Conservation (phyloP, 2,113 vertebrate species). For the Thalassarche chlororhynchos region DNA sequence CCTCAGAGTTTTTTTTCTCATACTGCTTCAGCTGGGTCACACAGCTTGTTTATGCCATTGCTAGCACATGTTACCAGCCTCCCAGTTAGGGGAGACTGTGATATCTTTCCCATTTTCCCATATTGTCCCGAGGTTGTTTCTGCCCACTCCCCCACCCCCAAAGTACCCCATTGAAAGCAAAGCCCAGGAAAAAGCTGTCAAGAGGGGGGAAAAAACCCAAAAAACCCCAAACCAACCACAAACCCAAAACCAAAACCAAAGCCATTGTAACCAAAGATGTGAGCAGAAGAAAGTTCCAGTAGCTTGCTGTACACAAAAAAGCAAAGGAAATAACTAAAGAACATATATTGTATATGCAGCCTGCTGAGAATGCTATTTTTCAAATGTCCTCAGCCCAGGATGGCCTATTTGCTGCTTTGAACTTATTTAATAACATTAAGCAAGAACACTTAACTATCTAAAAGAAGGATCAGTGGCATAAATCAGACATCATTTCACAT, state of each 20-base stretch:
- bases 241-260: background rate
- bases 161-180: background rate
- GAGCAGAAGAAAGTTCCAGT: background rate
- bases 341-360: background rate
- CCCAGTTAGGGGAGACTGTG: background rate
- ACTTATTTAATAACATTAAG: constrained; percentile 82
- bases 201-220: background rate
- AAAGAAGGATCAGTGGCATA: constrained; percentile 75
- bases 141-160: background rate
- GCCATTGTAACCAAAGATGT: background rate
- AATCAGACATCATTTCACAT: constrained; percentile 80
- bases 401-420: constrained; percentile 66
- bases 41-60: background rate
- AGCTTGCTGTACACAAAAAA: background rate
- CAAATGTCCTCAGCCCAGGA: constrained; percentile 45
- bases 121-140: background rate
- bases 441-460: constrained; percentile 77
- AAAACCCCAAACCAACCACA: too few relatives aligned
- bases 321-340: background rate
- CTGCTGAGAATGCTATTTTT: constrained; percentile 63
- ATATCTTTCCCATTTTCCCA: background rate
- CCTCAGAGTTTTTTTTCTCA: background rate
- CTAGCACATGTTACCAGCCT: background rate
- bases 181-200: background rate
- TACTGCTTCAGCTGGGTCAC: background rate